phyloP scores from a whole-genome alignment of 2,113 vertebrate genomes.

The Polypterus senegalus region DNA sequence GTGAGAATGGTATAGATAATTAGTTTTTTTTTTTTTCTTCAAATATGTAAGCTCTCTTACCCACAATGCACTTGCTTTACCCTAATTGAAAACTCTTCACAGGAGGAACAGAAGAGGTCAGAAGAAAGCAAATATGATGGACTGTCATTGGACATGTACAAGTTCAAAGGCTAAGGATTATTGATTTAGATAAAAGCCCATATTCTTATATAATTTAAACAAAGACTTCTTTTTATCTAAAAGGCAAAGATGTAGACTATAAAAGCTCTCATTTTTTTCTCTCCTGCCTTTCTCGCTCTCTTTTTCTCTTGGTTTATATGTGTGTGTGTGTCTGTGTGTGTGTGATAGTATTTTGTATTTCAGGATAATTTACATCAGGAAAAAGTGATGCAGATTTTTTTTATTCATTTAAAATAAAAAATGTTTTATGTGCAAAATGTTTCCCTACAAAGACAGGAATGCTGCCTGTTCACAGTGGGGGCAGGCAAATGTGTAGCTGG shows the following conservation, averaged over 20 bases:
- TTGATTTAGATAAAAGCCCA: constrained; percentile 70
- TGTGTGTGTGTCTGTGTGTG: no score
- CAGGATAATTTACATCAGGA: no score
- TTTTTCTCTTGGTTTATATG: neutral
- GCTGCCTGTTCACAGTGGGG: constrained; percentile 7
- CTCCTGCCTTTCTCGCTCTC: neutral
- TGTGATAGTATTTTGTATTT: no score
- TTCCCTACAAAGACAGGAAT: constrained; percentile 37
- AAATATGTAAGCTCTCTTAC: no score
- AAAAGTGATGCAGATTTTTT: no score
- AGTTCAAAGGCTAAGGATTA: constrained; percentile 76
- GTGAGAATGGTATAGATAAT: no score
- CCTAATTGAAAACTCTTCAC: neutral
- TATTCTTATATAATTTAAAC: constrained; percentile 63
- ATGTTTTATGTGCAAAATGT: constrained; percentile 6
- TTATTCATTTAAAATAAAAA: no score
- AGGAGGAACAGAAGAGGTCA: constrained; percentile 39
- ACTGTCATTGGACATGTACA: constrained; percentile 49
- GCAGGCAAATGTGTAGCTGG: constrained; percentile 13
- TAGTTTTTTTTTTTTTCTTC: neutral
- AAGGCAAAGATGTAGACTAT: constrained; percentile 19
- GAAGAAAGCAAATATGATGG: constrained; percentile 51
- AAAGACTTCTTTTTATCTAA: constrained; percentile 61
- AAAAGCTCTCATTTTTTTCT: constrained; percentile 7
- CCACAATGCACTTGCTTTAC: no score